Percentiles rank a stretch among this genome's conserved stretches.
phyloP scores from a whole-genome alignment of 2,888 invertebrate species.

The Drosophila fulvimacula region DNA sequence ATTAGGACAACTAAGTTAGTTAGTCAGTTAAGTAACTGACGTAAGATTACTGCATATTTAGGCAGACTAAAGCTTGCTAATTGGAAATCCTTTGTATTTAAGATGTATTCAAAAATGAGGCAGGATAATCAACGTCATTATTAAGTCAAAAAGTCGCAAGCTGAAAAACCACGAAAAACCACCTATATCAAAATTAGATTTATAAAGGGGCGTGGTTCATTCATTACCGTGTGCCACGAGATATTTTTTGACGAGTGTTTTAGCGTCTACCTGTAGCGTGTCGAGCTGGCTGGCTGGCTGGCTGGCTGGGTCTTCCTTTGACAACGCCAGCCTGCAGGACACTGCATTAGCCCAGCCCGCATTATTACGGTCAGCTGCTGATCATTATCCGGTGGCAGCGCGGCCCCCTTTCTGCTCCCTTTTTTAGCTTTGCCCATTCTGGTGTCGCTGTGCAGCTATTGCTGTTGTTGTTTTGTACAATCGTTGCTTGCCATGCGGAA shows the following conservation, averaged over 20 bases:
- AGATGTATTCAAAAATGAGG: no score
- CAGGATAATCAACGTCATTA: neutral
- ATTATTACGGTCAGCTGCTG: constrained; percentile 34
- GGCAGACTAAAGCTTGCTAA: no score
- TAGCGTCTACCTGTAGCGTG: neutral
- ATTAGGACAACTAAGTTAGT: no score
- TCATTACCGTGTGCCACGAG: neutral
- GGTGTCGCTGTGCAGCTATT: constrained; percentile 13
- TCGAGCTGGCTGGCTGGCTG: neutral
- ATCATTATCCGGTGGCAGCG: constrained; percentile 52
- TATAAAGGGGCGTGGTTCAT: neutral
- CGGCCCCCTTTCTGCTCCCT: constrained; percentile 22
- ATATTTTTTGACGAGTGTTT: neutral
- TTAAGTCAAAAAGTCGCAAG: neutral
- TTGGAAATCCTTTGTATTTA: no score
- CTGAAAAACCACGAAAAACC: neutral
- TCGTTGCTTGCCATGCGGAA: constrained; percentile 71
- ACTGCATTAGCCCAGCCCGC: constrained; percentile 24
- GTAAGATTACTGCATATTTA: no score
- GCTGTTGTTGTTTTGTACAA: constrained; percentile 44
- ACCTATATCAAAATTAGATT: neutral
- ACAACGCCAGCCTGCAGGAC: neutral
- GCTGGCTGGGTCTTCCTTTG: neutral
- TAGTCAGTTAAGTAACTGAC: no score
- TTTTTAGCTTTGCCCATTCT: constrained; percentile 52